phyloP scores from a whole-genome alignment of 2,113 vertebrate genomes.

The Oreochromis spilurus region DNA sequence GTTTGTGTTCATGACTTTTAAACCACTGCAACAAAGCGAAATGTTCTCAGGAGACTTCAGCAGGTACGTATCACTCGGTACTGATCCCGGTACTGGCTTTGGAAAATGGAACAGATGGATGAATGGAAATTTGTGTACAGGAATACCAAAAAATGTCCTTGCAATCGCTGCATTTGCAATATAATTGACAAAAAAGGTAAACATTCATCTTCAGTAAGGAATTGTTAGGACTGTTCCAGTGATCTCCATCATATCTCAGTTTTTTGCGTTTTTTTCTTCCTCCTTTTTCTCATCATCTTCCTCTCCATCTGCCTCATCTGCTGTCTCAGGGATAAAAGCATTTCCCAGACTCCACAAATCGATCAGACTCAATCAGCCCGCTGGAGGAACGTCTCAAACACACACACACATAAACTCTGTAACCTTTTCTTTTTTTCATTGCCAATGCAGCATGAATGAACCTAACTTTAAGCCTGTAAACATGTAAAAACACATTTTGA shows the following conservation, averaged over 20 bases:
- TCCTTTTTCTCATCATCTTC: not conserved
- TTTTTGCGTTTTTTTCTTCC: not conserved
- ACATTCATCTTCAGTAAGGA: not conserved
- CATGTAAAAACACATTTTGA: not conserved
- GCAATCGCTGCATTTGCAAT: not conserved
- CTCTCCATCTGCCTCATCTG: not conserved
- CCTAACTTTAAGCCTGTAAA: not conserved
- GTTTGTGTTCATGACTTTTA: not conserved
- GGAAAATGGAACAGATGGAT: not conserved
- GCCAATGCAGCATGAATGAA: not conserved
- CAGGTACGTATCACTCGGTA: fast-evolving
- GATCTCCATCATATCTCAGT: not conserved
- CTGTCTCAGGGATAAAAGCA: conserved; percentile 29
- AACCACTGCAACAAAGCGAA: not conserved
- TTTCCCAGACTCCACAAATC: conserved; percentile 4
- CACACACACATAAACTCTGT: not conserved
- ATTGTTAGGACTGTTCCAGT: not conserved
- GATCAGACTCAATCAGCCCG: not conserved
- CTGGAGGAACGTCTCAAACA: not conserved
- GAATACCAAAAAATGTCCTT: not conserved
- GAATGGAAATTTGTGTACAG: not conserved
- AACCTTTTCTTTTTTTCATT: not conserved
- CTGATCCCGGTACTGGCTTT: not conserved
- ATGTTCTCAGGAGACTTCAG: not conserved
- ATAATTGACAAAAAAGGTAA: not conserved